Evolutionary conservation across 2,113 vertebrate species (phyloP).

Genomic region (Festucalex cinctus): DNA sequence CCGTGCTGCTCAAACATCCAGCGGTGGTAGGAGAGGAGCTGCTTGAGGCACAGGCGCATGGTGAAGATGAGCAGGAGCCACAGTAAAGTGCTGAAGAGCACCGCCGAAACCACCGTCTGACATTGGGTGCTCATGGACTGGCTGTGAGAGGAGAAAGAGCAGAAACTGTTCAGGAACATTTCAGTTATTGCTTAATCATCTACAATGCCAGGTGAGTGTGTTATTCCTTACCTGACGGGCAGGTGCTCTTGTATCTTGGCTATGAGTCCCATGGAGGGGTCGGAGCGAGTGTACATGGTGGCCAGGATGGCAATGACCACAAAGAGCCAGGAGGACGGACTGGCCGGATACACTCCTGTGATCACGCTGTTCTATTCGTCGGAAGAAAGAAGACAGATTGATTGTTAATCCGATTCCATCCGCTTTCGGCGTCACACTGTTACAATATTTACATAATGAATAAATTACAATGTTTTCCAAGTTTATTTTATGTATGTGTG

Average conservation of each 20-base stretch:
- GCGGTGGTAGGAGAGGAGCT: conserved; percentile 86
- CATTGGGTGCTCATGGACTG: conserved; percentile 75
- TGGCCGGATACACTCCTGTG: conserved; percentile 83
- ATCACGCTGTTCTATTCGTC: conserved; percentile 79
- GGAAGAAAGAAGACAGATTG: background rate
- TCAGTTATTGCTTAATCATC: background rate
- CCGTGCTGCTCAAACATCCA: conserved; percentile 87
- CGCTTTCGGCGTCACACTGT: background rate
- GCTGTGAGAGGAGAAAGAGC: conserved; percentile 52
- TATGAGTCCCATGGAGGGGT: conserved; percentile 91
- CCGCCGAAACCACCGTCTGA: conserved; percentile 74
- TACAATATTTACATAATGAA: background rate
- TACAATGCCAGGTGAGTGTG: background rate
- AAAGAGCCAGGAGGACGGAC: conserved; percentile 87
- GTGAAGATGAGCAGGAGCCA: conserved; percentile 87
- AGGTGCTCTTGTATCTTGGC: conserved; percentile 88
- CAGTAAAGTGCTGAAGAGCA: conserved; percentile 83
- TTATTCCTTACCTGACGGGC: conserved; percentile 76
- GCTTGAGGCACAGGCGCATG: conserved; percentile 83
- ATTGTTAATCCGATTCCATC: conserved; percentile 13
- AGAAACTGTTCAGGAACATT: background rate
- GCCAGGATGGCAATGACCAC: conserved; percentile 85
- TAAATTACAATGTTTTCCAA: background rate
- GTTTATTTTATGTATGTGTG: background rate
- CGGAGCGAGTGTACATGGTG: conserved; percentile 84